Evolutionary conservation across 2,888 invertebrate species (phyloP), one percentile per base, ranked within the genome.

Genomic region (Thymelicus acteon): DNA sequence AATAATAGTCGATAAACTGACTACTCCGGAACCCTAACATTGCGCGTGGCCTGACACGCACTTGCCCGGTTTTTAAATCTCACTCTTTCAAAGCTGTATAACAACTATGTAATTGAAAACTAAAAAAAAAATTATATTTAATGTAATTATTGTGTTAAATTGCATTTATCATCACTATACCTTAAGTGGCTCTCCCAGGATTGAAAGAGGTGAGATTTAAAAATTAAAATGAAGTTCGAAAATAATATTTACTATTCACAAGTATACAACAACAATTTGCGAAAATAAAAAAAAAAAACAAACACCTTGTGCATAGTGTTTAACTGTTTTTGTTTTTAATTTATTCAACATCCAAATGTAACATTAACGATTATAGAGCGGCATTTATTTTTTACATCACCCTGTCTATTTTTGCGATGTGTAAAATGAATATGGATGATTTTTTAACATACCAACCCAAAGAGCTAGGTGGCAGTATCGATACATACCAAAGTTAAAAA

Each of bases 341-440:
- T 70, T 60, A 64, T 70, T 64, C 60, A 13, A 24, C 44, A 39
- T 60, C 71, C 58, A 71, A 71, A 70, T 24, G 8, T 6, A 60
- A 60, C 52, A 49, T 71, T 19, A 65, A 65, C 65, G 60, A 65
- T 71, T 71, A 71, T 71, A 54, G 65, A 65, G 19, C 52, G 54
- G 52, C 52, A 65, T 65, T 71, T 49, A n/a, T 52, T 65, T 65
- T 65, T 71, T 71, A 52, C 64, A 13, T 65, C 65, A 15, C 7
- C 31, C 37, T 58, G n/a, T 40, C 24, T 40, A 49, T 65, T 47
- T 65, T 64, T 37, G 52, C 70, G 19, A 60, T 13, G 44, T 49
- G 39, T 69, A 62, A 39, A 47, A 69, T 71, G 60, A 60, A 71
- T 71, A 71, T 71, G 5, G 13, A 40, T 40, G 44, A 31, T n/a